phyloP scores from a whole-genome alignment of 2,113 vertebrate genomes.

The Toxotes jaculatrix region DNA sequence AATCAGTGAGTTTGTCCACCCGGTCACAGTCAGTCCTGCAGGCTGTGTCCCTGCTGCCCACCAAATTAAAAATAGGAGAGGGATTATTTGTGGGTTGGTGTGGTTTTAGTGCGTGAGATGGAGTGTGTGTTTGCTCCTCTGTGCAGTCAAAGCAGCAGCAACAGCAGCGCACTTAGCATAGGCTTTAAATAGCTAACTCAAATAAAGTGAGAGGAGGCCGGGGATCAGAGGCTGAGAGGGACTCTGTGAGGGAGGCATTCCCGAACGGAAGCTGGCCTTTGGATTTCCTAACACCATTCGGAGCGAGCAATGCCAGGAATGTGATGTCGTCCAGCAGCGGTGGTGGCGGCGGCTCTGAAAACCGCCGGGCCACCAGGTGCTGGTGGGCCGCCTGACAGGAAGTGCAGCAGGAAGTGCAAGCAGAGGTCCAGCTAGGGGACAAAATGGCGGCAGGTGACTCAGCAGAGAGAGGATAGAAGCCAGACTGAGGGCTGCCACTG shows the following conservation, averaged over 20 bases:
- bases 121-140: slow-evolving; percentile 63
- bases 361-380: slow-evolving; percentile 64
- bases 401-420: slow-evolving; percentile 67
- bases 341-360: slow-evolving; percentile 52
- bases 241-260: slow-evolving; percentile 79
- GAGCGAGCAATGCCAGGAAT: slow-evolving; percentile 78
- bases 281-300: slow-evolving; percentile 72
- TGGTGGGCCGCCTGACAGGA: slow-evolving; percentile 60
- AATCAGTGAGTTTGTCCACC: neutral
- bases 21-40: slow-evolving; percentile 41
- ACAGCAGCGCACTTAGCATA: slow-evolving; percentile 68
- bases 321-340: slow-evolving; percentile 65
- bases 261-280: slow-evolving; percentile 75
- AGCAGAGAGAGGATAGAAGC: slow-evolving; percentile 45
- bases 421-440: slow-evolving; percentile 46
- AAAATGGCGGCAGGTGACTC: slow-evolving; percentile 77
- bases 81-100: slow-evolving; percentile 72
- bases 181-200: slow-evolving; percentile 82
- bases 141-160: slow-evolving; percentile 52
- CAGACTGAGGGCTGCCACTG: neutral
- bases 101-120: slow-evolving; percentile 68
- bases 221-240: slow-evolving; percentile 77
- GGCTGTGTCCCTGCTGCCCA: slow-evolving; percentile 48
- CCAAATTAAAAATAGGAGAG: slow-evolving; percentile 75
- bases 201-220: slow-evolving; percentile 77